Base-by-base conservation (phyloP, 1,140 invertebrate genomes). In the Hycleus phaleratus region DNA sequence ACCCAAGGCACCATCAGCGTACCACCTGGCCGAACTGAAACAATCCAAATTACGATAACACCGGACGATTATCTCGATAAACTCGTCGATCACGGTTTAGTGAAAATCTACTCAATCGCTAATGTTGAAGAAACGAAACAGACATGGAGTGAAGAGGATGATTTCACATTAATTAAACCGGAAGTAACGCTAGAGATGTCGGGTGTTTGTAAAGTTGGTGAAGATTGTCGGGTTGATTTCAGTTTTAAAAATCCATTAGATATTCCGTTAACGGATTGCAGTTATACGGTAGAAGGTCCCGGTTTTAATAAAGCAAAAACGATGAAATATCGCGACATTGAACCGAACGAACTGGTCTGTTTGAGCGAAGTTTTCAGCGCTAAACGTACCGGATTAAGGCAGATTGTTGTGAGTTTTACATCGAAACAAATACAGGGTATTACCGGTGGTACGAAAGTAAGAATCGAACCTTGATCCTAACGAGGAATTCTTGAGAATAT, bases 171-270 rank as follows among this genome's bases (percentile, higher is more conserved):
- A 11, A 74, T 79, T 11, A 85, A 85, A 65, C 85, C 86, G 6
- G 75, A 74, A 46, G 73, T 84, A 59, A 74, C 75, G 66, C 74
- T 83, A 7, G 73, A 77, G 71, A 77, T 80, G 66, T 55, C 57
- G 32, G 62, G 52, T 32, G 24, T 43, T 2, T 59, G 49, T 38
- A 60, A 54, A 11, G 66, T 71, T 46, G 66, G 66, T 9, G 46
- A 70, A 54, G 63, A 66, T 42, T 67, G 61, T 50, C 48, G 26
- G 9, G 10, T 50, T 49, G 38, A 42, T 38, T 78, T 82, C 65
- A 80, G 82, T 60, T 86, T 89, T 73, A 78, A 77, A 62, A 88
- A 89, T 72, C 84, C 85, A 12, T 65, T 89, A 61, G 76, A 77
- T 39, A 69, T 75, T 8, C 71, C 75, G 12, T 69, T 89, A 39